Evolutionary conservation across 2,797 vertebrate genomes (phyloP).

Genomic region (Melanogrammus aeglefinus): DNA sequence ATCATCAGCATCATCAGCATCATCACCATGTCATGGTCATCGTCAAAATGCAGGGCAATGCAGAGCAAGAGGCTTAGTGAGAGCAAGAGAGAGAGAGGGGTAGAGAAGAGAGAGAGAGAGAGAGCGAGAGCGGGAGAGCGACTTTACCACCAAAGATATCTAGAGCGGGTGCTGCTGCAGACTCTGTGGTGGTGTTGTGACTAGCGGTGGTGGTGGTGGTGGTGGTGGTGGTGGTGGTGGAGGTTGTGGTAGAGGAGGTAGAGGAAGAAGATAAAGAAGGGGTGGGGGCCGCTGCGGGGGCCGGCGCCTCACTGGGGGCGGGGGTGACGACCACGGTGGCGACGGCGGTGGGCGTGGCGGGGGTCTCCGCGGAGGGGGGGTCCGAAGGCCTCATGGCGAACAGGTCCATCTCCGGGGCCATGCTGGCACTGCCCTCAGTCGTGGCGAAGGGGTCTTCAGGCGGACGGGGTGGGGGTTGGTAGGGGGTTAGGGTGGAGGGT

Average conservation of each 20-base stretch:
- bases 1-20: constrained; percentile 32
- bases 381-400: constrained; percentile 96
- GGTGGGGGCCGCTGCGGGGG: constrained; percentile 77
- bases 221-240: constrained; percentile 64
- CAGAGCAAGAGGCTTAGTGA: constrained; percentile 15
- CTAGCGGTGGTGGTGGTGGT: constrained; percentile 24
- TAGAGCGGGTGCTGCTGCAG: constrained; percentile 83
- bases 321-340: constrained; percentile 68
- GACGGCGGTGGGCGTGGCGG: constrained; percentile 38
- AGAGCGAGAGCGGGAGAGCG: constrained; percentile 15
- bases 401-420: constrained; percentile 95
- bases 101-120: not conserved
- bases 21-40: constrained; percentile 29
- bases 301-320: constrained; percentile 70
- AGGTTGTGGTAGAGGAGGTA: constrained; percentile 74
- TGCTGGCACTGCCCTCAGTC: constrained; percentile 90
- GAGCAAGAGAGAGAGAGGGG: too few relatives aligned
- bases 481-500: constrained; percentile 73
- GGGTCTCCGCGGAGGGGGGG: constrained; percentile 73
- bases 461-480: constrained; percentile 53
- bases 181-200: constrained; percentile 70
- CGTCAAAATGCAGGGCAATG: constrained; percentile 62
- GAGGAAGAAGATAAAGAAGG: constrained; percentile 74
- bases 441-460: constrained; percentile 95
- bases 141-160: constrained; percentile 99